A percentile compares a stretch with the other conserved stretches of the same genome.
Evolutionary conservation across 1,140 invertebrate genomes (phyloP).

Genomic region (Nomia melanderi): DNA sequence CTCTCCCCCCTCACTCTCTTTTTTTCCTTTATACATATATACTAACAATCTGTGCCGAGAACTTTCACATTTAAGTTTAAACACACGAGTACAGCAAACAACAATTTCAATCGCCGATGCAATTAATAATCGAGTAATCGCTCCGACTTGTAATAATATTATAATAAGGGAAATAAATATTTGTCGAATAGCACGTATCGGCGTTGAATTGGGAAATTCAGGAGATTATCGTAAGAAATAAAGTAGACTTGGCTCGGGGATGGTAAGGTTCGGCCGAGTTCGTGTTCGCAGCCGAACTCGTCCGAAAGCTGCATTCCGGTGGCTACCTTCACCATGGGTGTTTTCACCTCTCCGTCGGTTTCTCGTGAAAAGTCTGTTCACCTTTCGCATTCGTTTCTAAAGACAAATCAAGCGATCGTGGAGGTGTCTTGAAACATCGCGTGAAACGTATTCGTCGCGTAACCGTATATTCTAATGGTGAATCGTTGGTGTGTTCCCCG

Average conservation of each 20-base stretch:
- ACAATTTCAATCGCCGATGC: not conserved
- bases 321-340: conserved; percentile 64
- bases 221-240: not conserved
- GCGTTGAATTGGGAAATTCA: not conserved
- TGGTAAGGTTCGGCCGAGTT: conserved; percentile 46
- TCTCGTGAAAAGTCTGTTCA: conserved; percentile 42
- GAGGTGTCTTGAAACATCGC: conserved; percentile 3
- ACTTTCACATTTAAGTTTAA: not conserved
- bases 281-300: conserved; percentile 30
- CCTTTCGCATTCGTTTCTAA: not conserved
- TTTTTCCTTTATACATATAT: too few relatives aligned
- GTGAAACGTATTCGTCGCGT: not conserved
- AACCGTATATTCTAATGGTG: not conserved
- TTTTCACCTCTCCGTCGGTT: conserved; percentile 61
- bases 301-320: conserved; percentile 46
- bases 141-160: too few relatives aligned
- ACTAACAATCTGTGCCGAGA: not conserved
- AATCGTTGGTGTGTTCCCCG: conserved; percentile 22
- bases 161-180: not conserved
- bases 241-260: conserved; percentile 20
- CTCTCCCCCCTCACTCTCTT: too few relatives aligned
- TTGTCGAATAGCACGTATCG: too few relatives aligned
- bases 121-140: not conserved
- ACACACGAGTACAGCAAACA: not conserved
- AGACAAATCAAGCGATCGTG: conserved; percentile 10